These are phyloP conservation scores for Cottoperca gobio DNA, from an alignment of 2,797 vertebrate genomes.

Conservation along the genomic window DNA sequence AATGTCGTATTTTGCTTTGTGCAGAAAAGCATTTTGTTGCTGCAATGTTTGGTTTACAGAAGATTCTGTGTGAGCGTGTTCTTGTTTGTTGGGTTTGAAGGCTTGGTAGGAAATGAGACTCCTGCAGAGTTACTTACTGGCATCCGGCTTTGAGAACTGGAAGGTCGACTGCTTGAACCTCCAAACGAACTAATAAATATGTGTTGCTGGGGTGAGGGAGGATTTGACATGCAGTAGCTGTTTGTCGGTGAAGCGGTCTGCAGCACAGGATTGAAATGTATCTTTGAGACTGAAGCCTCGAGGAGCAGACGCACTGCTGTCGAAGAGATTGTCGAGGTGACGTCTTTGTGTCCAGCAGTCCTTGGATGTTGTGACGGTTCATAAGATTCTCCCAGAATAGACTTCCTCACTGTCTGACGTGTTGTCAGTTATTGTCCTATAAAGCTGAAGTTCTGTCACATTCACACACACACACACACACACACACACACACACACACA, in stretches of 20 bases:
- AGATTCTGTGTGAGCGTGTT: neutral
- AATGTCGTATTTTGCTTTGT: neutral
- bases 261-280: neutral
- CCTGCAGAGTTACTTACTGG: neutral
- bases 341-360: constrained; percentile 20
- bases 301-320: neutral
- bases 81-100: neutral
- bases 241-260: no score
- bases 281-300: neutral
- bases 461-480: no score
- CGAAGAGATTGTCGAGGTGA: neutral
- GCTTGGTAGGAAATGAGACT: neutral
- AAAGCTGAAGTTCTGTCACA: constrained; percentile 25
- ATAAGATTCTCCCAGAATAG: constrained; percentile 45
- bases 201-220: neutral
- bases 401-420: neutral
- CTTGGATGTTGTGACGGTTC: constrained; percentile 16
- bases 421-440: constrained; percentile 34
- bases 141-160: neutral
- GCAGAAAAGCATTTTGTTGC: neutral
- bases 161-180: neutral
- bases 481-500: no score
- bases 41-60: neutral
- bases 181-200: neutral
- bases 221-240: neutral